Evolutionary conservation across 2,113 vertebrate species (phyloP), one percentile per base, ranked within the genome.

Genomic region (Pollimyrus isidori): DNA sequence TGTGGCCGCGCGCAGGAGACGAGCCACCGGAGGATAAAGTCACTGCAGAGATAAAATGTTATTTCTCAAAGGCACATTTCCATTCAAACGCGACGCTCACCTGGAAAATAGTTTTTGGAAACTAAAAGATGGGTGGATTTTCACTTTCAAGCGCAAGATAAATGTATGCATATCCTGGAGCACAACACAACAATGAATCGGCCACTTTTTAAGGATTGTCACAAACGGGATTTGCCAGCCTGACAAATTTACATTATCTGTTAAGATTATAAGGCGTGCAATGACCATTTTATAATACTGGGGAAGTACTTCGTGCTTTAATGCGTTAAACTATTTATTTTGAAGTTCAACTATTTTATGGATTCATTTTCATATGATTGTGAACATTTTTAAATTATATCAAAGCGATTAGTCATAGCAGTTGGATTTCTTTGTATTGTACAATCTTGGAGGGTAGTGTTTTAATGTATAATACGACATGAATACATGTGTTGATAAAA

Each of bases 121-220:
- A 10, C 23, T 45, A 42, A 48, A 45, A 48, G 42, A 48, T 46
- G 82, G 82, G 17, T 84, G 82, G 82, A 84, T 84, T 23, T 46
- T 84, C 45, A 46, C 39, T 48, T 45, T 48, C 82, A 84, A 45
- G 39, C 82, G 39, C 82, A 23, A 45, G n/a, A 82, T 45, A 80
- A 30, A 80, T 30, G 35, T 80, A 39, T 80, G 73, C 73, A 30
- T 48, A 21, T 84, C 82, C 82, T 46, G 82, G 82, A 84, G 7
- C 82, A 84, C 82, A n/a, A 69, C 62, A 69, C 26, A 30, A 69
- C 62, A 69, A 26, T 69, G 82, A 48, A 42, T 10, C 80, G 42
- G 69, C 30, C 69, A 39, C 45, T 84, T 23, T 46, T 84, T 84
- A 48, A 84, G 82, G 82, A 84, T 80, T 84, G 45, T 84, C 82